Base-by-base conservation (phyloP, 2,113 vertebrate genomes). In the Gobius niger region DNA sequence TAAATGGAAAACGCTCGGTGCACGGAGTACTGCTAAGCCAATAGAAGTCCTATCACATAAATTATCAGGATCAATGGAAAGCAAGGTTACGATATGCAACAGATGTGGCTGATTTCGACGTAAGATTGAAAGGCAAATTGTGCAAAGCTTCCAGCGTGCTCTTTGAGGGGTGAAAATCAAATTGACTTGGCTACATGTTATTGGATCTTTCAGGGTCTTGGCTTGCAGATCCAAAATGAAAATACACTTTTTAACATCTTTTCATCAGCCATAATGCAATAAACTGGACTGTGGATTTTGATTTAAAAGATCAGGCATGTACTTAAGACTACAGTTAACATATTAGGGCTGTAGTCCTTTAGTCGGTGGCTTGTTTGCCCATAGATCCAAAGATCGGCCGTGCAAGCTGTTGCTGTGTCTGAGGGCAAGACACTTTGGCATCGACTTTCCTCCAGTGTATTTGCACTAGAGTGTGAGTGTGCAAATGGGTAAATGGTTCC, bases 1-100 rank as follows among this genome's bases (percentile, higher is more conserved):
- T 82, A 73, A 57, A 57, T 80, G 72, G 76, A 66, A 80, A 81
- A 70, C 59, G 46, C 67, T 77, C 66, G 47, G 16, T 52, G 57
- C 72, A 77, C 46, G 57, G 9, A 24, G 65, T 67, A 68, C 44
- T 44, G 63, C 53, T 0, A 10, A 73, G 71, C 80, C 72, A 84
- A 73, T 65, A 76, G 62, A 67, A 52, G 40, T 54, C 69, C 75
- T 72, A 78, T 40, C 18, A 76, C 47, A 74, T 64, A 68, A 72
- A 75, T 54, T 52, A 64, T 62, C 41, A 56, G 78, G 47, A 16
- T 57, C 74, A n/a, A 67, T 72, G 65, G 40, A 61, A 67, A 24
- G 70, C 7, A 47, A 62, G 40, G 66, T 66, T 70, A 56, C 19
- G 8, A n/a, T 56, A 50, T 19, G 47, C 60, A 40, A 72, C 67